phyloP scores from a whole-genome alignment of 2,113 vertebrate genomes.

The Atherinomorus stipes region DNA sequence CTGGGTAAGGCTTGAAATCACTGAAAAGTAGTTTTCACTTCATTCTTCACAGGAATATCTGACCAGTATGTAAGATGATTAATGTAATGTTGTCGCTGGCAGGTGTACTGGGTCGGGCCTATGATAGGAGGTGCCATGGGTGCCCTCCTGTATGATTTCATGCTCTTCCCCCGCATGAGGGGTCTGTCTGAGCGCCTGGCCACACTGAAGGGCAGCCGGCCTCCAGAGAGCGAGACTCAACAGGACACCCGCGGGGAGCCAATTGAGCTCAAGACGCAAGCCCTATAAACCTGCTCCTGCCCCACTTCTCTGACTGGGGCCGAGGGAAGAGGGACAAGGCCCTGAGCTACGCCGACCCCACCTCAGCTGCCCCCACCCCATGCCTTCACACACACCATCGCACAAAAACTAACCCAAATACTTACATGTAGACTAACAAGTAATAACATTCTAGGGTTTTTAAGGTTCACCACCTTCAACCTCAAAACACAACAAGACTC shows the following conservation, averaged over 20 bases:
- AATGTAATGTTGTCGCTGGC: constrained; percentile 46
- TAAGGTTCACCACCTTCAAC: constrained; percentile 60
- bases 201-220: constrained; percentile 88
- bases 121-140: constrained; percentile 90
- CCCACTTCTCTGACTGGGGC: constrained; percentile 40
- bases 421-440: constrained; percentile 48
- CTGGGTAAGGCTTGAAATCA: constrained; percentile 85
- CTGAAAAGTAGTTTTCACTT: neutral
- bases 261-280: constrained; percentile 93
- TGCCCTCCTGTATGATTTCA: constrained; percentile 91
- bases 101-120: constrained; percentile 96
- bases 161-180: constrained; percentile 91
- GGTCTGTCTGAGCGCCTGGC: constrained; percentile 91
- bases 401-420: constrained; percentile 56
- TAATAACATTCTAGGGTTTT: constrained; percentile 3
- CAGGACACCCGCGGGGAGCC: constrained; percentile 87
- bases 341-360: constrained; percentile 59
- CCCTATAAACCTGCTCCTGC: constrained; percentile 82
- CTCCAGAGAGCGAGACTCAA: constrained; percentile 83
- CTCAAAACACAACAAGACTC: constrained; percentile 61
- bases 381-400: constrained; percentile 44
- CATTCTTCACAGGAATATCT: neutral
- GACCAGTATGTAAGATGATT: neutral
- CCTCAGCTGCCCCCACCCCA: constrained; percentile 41
- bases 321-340: constrained; percentile 62